phyloP scores from a whole-genome alignment of 53 echinoderm and acorn worm species.

The Paelopatides confundens region DNA sequence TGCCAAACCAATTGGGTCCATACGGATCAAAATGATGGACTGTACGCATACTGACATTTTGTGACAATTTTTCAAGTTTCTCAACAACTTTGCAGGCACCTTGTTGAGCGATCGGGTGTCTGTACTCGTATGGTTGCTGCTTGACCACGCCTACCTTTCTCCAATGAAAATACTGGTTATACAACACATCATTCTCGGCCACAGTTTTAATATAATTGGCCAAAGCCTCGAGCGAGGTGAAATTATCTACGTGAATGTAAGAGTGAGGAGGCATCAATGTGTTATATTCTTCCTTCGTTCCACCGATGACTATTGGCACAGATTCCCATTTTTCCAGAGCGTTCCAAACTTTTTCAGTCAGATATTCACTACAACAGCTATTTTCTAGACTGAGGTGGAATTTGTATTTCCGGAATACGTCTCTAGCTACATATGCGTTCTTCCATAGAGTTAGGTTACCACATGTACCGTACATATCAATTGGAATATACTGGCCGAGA shows the following conservation, averaged over 20 bases:
- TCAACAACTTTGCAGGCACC: constrained; percentile 2
- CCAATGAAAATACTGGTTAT: constrained; percentile 31
- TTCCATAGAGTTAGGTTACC: background rate
- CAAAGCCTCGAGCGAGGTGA: background rate
- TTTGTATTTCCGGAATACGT: background rate
- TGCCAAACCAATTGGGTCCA: constrained; percentile 28
- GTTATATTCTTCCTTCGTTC: constrained; percentile 21
- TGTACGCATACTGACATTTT: no score
- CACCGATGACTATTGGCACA: constrained; percentile 18
- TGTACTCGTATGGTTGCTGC: background rate
- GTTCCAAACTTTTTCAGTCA: constrained; percentile 36
- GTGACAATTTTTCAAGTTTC: background rate
- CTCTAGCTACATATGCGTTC: background rate
- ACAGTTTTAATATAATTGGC: constrained; percentile 27
- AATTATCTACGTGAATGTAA: constrained; percentile 36
- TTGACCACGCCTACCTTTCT: background rate
- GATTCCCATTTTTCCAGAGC: background rate
- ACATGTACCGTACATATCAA: background rate
- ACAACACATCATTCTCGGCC: background rate
- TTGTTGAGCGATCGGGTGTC: background rate
- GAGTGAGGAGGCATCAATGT: constrained; percentile 32
- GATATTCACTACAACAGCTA: constrained; percentile 30
- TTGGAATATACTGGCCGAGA: background rate
- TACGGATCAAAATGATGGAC: background rate
- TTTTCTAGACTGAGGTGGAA: constrained; percentile 24